A percentile compares a stretch with the other conserved stretches of the same genome.
These are phyloP conservation scores for Anastrepha ludens DNA, from an alignment of 1,140 invertebrate species.

Conservation along the genomic window DNA sequence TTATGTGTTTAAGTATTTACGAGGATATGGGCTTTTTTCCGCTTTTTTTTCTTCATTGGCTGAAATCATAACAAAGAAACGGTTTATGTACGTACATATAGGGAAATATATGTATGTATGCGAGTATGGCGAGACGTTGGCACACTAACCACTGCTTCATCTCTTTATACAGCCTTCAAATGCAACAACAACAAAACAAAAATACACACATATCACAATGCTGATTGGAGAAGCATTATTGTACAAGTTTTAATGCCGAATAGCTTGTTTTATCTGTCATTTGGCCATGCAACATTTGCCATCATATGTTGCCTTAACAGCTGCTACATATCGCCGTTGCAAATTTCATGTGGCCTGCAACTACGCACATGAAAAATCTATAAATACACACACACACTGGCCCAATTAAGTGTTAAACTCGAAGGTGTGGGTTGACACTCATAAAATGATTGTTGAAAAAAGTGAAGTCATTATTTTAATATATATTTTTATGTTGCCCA, in stretches of 20 bases:
- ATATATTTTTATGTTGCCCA: too few species aligned
- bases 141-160: slow-evolving; percentile 3
- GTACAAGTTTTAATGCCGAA: not conserved
- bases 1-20: not conserved
- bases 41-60: not conserved
- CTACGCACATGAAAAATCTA: not conserved
- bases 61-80: too few species aligned
- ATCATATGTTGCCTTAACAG: not conserved
- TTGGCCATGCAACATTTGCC: not conserved
- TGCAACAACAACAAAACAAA: not conserved
- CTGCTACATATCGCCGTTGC: too few species aligned
- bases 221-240: not conserved
- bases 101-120: too few species aligned
- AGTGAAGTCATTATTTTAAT: not conserved
- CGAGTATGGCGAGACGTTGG: not conserved
- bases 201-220: not conserved
- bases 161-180: not conserved
- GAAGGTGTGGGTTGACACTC: not conserved
- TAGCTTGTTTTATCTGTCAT: slow-evolving; percentile 17
- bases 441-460: slow-evolving; percentile 8
- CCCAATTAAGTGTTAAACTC: slow-evolving; percentile 16
- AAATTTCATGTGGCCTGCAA: too few species aligned
- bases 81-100: too few species aligned
- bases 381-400: not conserved
- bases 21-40: not conserved